Conservation (phyloP, 1,140 invertebrate species). For the Drosophila kepulauana region DNA sequence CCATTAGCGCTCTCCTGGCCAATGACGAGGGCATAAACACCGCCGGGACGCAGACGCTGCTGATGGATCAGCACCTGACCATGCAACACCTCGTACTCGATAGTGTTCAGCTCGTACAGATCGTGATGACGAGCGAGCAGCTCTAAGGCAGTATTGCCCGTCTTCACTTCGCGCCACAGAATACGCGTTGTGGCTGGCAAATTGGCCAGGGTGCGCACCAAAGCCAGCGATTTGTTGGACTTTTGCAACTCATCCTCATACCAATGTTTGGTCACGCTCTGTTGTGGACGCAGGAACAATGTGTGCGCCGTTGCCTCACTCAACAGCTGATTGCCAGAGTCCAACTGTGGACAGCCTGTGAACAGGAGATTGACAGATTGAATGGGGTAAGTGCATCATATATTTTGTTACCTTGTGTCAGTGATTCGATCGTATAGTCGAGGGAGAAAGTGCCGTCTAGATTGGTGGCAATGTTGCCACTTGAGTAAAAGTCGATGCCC, state of each 20-base stretch:
- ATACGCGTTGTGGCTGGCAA: slow-evolving; percentile 52
- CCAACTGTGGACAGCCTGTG: slow-evolving; percentile 44
- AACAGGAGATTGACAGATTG: background rate
- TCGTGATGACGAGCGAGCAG: slow-evolving; percentile 61
- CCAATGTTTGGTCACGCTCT: slow-evolving; percentile 48
- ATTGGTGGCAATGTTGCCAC: slow-evolving; percentile 55
- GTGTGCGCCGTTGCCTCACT: slow-evolving; percentile 82
- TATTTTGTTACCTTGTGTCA: slow-evolving; percentile 47
- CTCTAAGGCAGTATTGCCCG: slow-evolving; percentile 35
- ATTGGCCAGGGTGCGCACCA: slow-evolving; percentile 67
- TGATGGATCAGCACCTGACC: slow-evolving; percentile 28
- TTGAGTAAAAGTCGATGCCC: slow-evolving; percentile 76
- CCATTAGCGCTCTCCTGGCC: slow-evolving; percentile 45
- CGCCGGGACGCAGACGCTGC: slow-evolving; percentile 83
- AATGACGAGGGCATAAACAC: slow-evolving; percentile 87
- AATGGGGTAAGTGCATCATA: background rate
- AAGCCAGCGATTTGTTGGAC: slow-evolving; percentile 59
- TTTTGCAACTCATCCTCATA: slow-evolving; percentile 73
- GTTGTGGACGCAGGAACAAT: slow-evolving; percentile 84
- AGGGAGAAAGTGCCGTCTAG: slow-evolving; percentile 50
- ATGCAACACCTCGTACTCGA: slow-evolving; percentile 36
- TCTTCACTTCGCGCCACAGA: slow-evolving; percentile 47
- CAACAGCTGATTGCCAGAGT: slow-evolving; percentile 56
- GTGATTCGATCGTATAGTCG: slow-evolving; percentile 51
- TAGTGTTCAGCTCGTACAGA: slow-evolving; percentile 58